Conservation (phyloP, 1,140 invertebrate species). For the Zaprionus lachaisei region DNA sequence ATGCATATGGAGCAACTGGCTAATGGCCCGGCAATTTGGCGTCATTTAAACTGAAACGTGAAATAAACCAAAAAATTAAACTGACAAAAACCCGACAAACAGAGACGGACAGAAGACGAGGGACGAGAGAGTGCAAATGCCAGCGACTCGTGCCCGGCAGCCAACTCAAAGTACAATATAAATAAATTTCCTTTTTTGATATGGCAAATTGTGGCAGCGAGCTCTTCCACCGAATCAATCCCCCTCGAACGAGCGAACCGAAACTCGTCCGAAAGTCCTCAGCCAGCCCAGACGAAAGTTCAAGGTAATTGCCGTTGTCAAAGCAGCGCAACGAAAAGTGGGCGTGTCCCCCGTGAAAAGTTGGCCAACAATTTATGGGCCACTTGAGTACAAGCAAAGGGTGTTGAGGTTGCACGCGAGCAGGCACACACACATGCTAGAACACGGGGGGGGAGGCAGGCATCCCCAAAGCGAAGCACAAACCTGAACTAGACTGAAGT, state of each 20-base stretch:
- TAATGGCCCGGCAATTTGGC: slow-evolving; percentile 76
- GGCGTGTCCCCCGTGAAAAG: slow-evolving; percentile 67
- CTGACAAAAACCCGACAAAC: slow-evolving; percentile 61
- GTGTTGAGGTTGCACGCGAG: slow-evolving; percentile 82
- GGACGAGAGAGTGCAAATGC: slow-evolving; percentile 18
- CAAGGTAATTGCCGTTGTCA: slow-evolving; percentile 83
- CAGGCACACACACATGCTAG: slow-evolving; percentile 71
- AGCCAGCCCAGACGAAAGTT: slow-evolving; percentile 51
- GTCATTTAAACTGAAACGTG: slow-evolving; percentile 73
- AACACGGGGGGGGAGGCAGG: slow-evolving; percentile 2
- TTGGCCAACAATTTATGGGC: slow-evolving; percentile 82
- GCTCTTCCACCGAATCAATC: slow-evolving; percentile 31
- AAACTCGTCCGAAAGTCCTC: neutral
- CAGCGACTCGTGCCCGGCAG: slow-evolving; percentile 45
- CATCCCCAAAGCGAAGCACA: neutral
- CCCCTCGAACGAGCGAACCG: neutral
- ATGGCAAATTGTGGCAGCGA: slow-evolving; percentile 39
- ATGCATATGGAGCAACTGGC: slow-evolving; percentile 59
- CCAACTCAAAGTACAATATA: slow-evolving; percentile 60
- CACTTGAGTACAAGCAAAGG: slow-evolving; percentile 82
- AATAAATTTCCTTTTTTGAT: slow-evolving; percentile 66
- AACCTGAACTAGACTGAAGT: slow-evolving; percentile 17
- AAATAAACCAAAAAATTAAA: slow-evolving; percentile 76
- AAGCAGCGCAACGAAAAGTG: slow-evolving; percentile 79
- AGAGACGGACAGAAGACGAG: slow-evolving; percentile 8